Evolutionary conservation across 2,797 vertebrate species (phyloP), one percentile per base, ranked within the genome.

Genomic region (Lateolabrax maculatus): DNA sequence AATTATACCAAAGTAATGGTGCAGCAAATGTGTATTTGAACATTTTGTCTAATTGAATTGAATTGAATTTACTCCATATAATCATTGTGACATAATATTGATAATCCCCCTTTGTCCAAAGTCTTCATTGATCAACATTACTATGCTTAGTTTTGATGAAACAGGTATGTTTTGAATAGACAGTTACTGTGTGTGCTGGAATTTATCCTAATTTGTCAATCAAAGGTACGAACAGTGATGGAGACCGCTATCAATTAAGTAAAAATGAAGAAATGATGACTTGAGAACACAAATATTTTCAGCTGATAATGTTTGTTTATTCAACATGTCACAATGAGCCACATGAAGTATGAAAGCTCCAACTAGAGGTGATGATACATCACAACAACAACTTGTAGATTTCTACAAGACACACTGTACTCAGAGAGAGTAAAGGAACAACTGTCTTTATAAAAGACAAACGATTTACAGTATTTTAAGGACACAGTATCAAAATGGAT

Each of bases 361-460:
- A 72, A 19, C 18, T 51, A 65, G 37, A 65, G 43, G 52, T 81
- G 74, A 87, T 75, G 84, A 87, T 60, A 13, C 78, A 83, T 86
- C 87, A 86, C 55, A 84, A 81, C 77, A 80, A 77, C 39, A 79
- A 57, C 57, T 77, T 87, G 79, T 75, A 83, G 53, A 61, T 84
- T 64, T 72, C 29, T 52, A 82, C 83, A 88, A 85, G 67, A 83
- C 77, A 80, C 71, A 67, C 6, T 71, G 63, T 53, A 79, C 78
- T 83, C 77, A 67, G 9, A 75, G 16, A 69, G 77, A 87, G 71
- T 74, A 70, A 61, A 71, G 60, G 75, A 75, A 57, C 53, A 70
- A 1, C 41, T 31, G 68, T 86, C 84, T 85, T 83, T 82, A 37
- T 57, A 46, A 81, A 83, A 87, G 79, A 86, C 75, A 64, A 36